A percentile compares a stretch with the other conserved stretches of the same genome.
These are phyloP conservation scores for Anguilla japonica DNA, from an alignment of 2,113 vertebrate genomes.

Conservation along the genomic window DNA sequence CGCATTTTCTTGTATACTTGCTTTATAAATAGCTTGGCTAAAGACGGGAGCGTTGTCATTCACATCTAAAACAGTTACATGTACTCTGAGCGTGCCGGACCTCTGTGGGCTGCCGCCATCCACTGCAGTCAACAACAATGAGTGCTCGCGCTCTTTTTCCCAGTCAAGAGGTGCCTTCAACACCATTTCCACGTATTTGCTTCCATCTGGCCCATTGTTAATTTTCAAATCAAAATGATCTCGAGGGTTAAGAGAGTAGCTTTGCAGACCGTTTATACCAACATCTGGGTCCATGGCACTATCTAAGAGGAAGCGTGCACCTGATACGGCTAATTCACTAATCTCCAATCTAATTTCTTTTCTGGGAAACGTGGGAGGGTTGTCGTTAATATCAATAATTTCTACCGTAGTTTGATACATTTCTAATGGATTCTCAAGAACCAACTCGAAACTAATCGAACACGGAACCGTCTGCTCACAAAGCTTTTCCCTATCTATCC, in stretches of 20 bases:
- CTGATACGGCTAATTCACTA: conserved; percentile 40
- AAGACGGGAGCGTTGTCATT: conserved; percentile 60
- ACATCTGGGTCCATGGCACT: conserved; percentile 63
- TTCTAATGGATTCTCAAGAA: conserved; percentile 70
- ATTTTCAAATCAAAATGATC: conserved; percentile 63
- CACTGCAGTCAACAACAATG: conserved; percentile 59
- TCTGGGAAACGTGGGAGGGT: conserved; percentile 57
- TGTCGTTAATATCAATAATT: conserved; percentile 67
- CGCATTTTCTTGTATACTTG: conserved; percentile 50
- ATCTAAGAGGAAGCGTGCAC: conserved; percentile 47
- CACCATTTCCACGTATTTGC: conserved; percentile 56
- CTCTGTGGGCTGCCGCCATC: conserved; percentile 63
- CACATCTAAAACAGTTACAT: conserved; percentile 50
- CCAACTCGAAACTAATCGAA: conserved; percentile 71
- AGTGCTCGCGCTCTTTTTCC: conserved; percentile 51
- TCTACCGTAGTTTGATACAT: conserved; percentile 65
- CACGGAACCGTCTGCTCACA: conserved; percentile 72
- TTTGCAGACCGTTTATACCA: conserved; percentile 59
- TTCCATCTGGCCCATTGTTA: conserved; percentile 42
- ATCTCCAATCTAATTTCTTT: conserved; percentile 51
- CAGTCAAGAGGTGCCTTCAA: conserved; percentile 57
- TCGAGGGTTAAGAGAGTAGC: conserved; percentile 48
- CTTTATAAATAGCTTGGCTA: conserved; percentile 38
- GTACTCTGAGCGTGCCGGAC: conserved; percentile 55
- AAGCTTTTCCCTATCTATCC: conserved; percentile 76